Percentiles rank a stretch among this genome's conserved stretches.
Evolutionary conservation across 2,888 invertebrate genomes (phyloP).

Genomic region (Tupiocoris notatus): DNA sequence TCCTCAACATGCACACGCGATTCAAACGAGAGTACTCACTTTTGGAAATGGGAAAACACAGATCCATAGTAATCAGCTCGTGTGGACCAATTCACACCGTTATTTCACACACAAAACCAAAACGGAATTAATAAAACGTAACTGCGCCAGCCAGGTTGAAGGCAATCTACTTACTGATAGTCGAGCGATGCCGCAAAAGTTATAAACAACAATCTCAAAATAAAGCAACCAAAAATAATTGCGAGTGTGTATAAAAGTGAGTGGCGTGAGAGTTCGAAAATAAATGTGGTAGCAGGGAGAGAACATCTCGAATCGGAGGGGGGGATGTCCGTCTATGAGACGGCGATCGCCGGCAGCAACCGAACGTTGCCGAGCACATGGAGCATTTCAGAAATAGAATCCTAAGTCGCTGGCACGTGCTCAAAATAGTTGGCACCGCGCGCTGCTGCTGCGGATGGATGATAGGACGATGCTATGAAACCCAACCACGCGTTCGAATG

Average conservation of each 20-base stretch:
- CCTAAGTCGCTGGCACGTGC: constrained; percentile 37
- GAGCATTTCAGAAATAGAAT: constrained; percentile 42
- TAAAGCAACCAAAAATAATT: constrained; percentile 51
- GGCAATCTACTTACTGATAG: constrained; percentile 49
- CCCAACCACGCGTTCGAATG: too few species aligned
- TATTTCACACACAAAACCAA: constrained; percentile 25
- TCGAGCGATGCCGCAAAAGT: constrained; percentile 48
- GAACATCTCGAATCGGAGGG: constrained; percentile 48
- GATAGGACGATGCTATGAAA: neutral
- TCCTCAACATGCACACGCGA: too few species aligned
- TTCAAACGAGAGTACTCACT: neutral
- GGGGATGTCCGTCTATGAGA: constrained; percentile 16
- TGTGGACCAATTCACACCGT: constrained; percentile 1
- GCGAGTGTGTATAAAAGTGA: constrained; percentile 56
- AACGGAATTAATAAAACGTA: constrained; percentile 1
- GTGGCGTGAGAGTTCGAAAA: constrained; percentile 55
- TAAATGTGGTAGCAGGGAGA: constrained; percentile 51
- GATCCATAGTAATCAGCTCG: neutral
- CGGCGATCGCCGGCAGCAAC: constrained; percentile 26
- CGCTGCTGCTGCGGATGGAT: neutral
- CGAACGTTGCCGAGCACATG: constrained; percentile 34
- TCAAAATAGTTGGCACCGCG: constrained; percentile 30
- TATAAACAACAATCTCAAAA: constrained; percentile 51
- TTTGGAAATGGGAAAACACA: neutral
- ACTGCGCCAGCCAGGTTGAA: constrained; percentile 36